phyloP scores from a whole-genome alignment of 2,797 vertebrate species.

The Phalanger gymnotis region DNA sequence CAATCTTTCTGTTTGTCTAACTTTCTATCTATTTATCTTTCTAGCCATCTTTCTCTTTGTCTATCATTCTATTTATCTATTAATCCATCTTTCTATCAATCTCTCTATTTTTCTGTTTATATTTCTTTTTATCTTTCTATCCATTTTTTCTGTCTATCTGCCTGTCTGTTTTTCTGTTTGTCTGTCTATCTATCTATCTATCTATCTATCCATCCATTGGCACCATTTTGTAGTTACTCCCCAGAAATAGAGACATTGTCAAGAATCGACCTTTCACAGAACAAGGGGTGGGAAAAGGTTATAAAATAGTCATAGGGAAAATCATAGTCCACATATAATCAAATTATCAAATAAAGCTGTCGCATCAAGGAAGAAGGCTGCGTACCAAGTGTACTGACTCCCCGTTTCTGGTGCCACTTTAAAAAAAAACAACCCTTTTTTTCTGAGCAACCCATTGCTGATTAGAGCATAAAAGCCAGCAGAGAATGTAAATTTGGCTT shows the following conservation, averaged over 20 bases:
- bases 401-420: not conserved
- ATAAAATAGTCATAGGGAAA: not conserved
- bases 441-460: not conserved
- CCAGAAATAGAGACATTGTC: not conserved
- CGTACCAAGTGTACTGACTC: not conserved
- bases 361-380: not conserved
- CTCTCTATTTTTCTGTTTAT: not conserved
- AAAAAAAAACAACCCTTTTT: not conserved
- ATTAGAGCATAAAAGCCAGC: not conserved
- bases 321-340: not conserved
- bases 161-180: not conserved
- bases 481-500: not conserved
- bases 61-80: not conserved
- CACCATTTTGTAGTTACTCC: not conserved
- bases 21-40: not conserved
- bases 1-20: too few species aligned
- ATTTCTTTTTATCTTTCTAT: not conserved
- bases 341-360: not conserved
- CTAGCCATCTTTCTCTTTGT: not conserved
- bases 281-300: not conserved
- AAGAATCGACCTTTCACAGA: not conserved
- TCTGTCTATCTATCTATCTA: not conserved
- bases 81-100: not conserved
- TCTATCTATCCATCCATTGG: not conserved
- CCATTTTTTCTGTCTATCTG: not conserved